Evolutionary conservation across 2,888 invertebrate genomes (phyloP), one percentile per base, ranked within the genome.

Genomic region (Glaucopsyche alexis): DNA sequence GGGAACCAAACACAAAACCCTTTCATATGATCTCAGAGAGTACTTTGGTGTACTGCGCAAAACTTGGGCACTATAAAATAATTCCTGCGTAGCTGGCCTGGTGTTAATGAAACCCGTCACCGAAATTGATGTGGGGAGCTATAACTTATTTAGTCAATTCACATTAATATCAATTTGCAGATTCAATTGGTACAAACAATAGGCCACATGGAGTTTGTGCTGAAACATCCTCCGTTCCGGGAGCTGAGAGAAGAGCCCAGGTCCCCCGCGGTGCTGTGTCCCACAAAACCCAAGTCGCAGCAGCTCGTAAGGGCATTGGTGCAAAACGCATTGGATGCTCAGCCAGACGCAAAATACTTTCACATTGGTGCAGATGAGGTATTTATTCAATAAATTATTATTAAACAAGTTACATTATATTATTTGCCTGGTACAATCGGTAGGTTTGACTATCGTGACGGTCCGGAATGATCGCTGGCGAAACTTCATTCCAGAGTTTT

Each of bases 311-410:
- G 85, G 1, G 95, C 94, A 79, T 95, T 95, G 93, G 88, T 98
- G 72, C 94, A 94, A 74, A 97, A 98, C 87, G 94, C 95, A 1
- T 85, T 97, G 74, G 90, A 90, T 0, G 93, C 95, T 65, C 97
- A 97, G 85, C 87, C 87, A 0, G 93, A 94, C 74, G 94, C 95
- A 0, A 93, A 94, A 73, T 96, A 94, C 82, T 87, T 97, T 75
- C 97, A 97, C 85, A 96, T 97, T 78, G 97, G 97, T 3, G 96
- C 96, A 74, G 97, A 98, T 90, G 97, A 96, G 93, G 95, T 95
- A 55, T 11, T 55, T 55, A 19, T 19, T 55, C 16, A 9, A 0
- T 55, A 16, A 29, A 29, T 29, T 50, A 7, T 7, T 50, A 50
- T 50, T n/a, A n/a, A 52, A 52, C 29, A 29, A 29, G 29, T 0